Evolutionary conservation across 2,888 invertebrate genomes (phyloP).

Genomic region (Pammene aurita): DNA sequence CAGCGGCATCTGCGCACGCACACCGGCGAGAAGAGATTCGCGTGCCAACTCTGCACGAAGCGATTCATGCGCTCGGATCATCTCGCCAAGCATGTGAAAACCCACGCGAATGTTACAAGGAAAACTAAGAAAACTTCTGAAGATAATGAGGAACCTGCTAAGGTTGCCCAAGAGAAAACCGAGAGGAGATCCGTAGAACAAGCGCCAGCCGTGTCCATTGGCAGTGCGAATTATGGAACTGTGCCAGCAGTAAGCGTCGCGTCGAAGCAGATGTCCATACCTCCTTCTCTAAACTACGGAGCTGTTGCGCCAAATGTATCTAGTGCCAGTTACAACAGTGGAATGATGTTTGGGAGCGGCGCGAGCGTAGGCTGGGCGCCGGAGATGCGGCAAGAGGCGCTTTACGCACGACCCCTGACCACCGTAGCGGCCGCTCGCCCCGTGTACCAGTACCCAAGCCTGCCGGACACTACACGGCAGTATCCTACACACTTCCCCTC

Average conservation of each 20-base stretch:
- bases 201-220: constrained; percentile 37
- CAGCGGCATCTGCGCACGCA: constrained; percentile 95
- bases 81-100: constrained; percentile 95
- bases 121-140: constrained; percentile 75
- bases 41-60: constrained; percentile 93
- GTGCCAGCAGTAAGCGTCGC: constrained; percentile 33
- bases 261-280: constrained; percentile 50
- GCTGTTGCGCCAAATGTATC: constrained; percentile 63
- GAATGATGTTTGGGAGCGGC: constrained; percentile 59
- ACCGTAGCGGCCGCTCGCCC: constrained; percentile 11
- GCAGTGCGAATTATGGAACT: constrained; percentile 47
- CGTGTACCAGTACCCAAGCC: constrained; percentile 25
- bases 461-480: constrained; percentile 59
- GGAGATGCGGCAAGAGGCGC: constrained; percentile 67
- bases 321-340: constrained; percentile 59
- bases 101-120: constrained; percentile 87
- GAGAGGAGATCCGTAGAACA: constrained; percentile 47
- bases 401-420: constrained; percentile 57
- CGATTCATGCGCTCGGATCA: constrained; percentile 97
- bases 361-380: constrained; percentile 68
- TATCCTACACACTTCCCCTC: constrained; percentile 66
- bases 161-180: constrained; percentile 54
- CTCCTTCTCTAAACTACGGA: constrained; percentile 60
- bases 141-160: constrained; percentile 69
- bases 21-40: constrained; percentile 94